A percentile compares a stretch with the other conserved stretches of the same genome.
phyloP scores from a whole-genome alignment of 2,888 invertebrate species.

The Azorinus chamasolen region DNA sequence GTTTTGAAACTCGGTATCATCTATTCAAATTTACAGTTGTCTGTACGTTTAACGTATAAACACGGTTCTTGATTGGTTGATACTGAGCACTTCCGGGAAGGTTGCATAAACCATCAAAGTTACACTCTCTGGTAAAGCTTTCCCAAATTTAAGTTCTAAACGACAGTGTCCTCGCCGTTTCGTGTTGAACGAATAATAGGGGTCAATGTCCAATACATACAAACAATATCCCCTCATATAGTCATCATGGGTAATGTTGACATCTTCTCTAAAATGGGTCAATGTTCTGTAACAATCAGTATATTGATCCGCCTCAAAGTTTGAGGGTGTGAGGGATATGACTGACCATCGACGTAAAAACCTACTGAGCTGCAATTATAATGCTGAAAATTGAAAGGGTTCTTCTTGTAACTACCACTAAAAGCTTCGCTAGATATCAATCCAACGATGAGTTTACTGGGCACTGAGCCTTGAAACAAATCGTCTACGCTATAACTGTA shows the following conservation, averaged over 20 bases:
- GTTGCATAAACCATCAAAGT: conserved; percentile 50
- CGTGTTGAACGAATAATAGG: conserved; percentile 29
- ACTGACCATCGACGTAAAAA: conserved; percentile 50
- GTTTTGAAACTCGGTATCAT: too few relatives aligned
- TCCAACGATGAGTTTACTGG: conserved; percentile 36
- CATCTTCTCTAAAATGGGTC: conserved; percentile 16
- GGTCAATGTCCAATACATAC: conserved; percentile 29
- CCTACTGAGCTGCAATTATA: conserved; percentile 31
- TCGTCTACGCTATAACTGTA: conserved; percentile 36
- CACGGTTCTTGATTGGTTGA: conserved; percentile 12
- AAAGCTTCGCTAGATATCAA: conserved; percentile 34
- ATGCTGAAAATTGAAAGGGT: conserved; percentile 53
- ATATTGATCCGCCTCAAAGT: conserved; percentile 30
- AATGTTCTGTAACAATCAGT: conserved; percentile 53
- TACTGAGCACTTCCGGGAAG: conserved; percentile 39
- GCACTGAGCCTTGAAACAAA: conserved; percentile 37
- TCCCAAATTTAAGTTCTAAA: conserved; percentile 41
- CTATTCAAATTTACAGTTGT: too few relatives aligned
- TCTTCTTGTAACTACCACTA: conserved; percentile 34
- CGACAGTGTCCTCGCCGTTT: conserved; percentile 47
- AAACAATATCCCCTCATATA: conserved; percentile 42
- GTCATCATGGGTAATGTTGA: conserved; percentile 26
- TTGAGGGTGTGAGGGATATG: conserved; percentile 32
- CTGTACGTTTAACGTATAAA: too few relatives aligned
- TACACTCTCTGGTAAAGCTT: conserved; percentile 39